Conservation (phyloP, 92 coral and sea anemone genomes). For the Porites evermanni region DNA sequence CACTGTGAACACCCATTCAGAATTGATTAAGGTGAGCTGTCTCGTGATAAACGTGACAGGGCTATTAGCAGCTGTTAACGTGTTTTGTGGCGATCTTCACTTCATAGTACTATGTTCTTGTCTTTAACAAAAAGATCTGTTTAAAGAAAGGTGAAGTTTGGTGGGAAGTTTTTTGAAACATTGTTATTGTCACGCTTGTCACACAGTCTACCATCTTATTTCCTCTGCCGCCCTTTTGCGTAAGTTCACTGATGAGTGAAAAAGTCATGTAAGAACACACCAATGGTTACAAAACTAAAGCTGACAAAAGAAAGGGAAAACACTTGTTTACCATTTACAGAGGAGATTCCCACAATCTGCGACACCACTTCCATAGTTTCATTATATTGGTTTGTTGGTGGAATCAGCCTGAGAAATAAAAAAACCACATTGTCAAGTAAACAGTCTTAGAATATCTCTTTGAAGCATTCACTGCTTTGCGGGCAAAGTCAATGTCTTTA, state of each 20-base stretch:
- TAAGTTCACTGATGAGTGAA: neutral
- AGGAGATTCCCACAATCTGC: conserved; percentile 62
- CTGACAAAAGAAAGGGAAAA: neutral
- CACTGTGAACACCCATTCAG: no score
- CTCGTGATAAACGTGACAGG: no score
- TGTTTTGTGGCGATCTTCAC: no score
- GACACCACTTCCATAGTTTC: conserved; percentile 74
- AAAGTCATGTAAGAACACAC: neutral
- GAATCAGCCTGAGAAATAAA: conserved; percentile 69
- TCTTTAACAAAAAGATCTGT: no score
- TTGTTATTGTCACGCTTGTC: no score
- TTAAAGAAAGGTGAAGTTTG: no score
- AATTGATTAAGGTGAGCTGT: no score
- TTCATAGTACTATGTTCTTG: no score
- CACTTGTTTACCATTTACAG: conserved; percentile 28
- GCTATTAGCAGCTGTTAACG: no score
- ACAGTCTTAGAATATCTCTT: conserved; percentile 57
- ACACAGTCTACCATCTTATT: no score
- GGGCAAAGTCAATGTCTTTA: conserved; percentile 84
- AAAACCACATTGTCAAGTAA: neutral
- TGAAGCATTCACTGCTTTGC: conserved; percentile 87
- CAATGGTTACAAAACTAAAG: neutral
- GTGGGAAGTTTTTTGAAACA: no score
- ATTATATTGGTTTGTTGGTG: conserved; percentile 83
- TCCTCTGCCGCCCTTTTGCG: no score